phyloP scores from a whole-genome alignment of 2,113 vertebrate genomes.

The Eidolon helvum region DNA sequence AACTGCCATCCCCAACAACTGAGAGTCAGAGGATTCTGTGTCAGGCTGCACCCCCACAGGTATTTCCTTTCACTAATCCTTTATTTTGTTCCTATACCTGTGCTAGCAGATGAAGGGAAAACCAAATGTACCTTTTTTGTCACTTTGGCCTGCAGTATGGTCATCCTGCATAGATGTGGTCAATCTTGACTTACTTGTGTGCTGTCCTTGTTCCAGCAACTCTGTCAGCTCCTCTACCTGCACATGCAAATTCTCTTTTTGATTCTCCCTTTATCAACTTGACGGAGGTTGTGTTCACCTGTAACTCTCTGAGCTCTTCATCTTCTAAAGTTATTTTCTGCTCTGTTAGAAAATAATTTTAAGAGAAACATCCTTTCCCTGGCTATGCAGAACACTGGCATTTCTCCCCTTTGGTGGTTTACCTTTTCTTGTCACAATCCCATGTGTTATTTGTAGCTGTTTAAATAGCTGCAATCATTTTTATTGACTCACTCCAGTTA shows the following conservation, averaged over 20 bases:
- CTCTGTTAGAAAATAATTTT: neutral
- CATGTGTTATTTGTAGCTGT: neutral
- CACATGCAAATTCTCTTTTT: rapidly evolving
- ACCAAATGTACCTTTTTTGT: neutral
- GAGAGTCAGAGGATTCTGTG: neutral
- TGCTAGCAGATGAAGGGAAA: neutral
- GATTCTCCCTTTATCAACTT: neutral
- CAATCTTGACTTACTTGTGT: neutral
- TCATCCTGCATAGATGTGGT: rapidly evolving
- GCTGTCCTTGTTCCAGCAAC: neutral
- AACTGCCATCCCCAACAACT: neutral
- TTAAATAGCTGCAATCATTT: neutral
- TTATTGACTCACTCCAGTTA: neutral
- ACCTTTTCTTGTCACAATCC: neutral
- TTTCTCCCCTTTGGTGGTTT: neutral
- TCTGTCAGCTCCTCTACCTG: neutral
- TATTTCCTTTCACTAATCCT: neutral
- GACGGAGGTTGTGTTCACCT: neutral
- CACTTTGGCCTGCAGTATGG: neutral
- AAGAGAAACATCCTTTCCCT: neutral
- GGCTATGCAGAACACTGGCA: neutral
- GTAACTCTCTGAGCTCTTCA: neutral
- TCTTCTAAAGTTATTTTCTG: neutral
- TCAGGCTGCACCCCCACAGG: neutral
- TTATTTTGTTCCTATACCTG: neutral